Conservation (phyloP, 2,797 vertebrate genomes). For the Lepilemur septentrionalis region DNA sequence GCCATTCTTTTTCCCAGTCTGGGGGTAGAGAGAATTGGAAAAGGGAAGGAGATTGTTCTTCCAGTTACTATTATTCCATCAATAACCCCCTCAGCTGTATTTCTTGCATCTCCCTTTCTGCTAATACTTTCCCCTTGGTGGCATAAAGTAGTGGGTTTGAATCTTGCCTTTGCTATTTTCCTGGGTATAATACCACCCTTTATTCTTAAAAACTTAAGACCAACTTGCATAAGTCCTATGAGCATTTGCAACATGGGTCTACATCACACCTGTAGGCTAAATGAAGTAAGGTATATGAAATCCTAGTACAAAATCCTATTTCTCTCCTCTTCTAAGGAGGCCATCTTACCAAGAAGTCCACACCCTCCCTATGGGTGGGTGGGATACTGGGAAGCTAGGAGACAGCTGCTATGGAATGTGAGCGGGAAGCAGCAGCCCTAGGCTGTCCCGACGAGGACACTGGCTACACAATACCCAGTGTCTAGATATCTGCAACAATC, state of each 20-base stretch:
- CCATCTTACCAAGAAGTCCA: not conserved
- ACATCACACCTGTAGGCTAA: not conserved
- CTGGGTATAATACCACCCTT: not conserved
- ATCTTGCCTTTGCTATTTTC: not conserved
- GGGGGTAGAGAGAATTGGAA: not conserved
- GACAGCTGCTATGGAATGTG: not conserved
- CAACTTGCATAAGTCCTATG: not conserved
- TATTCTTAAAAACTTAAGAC: not conserved
- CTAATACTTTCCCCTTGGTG: not conserved
- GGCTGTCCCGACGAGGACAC: not conserved
- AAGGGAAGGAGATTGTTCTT: not conserved
- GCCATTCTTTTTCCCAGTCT: slow-evolving; percentile 6
- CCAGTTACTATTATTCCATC: not conserved
- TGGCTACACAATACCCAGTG: too few species aligned
- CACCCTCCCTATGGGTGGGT: not conserved
- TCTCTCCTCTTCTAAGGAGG: not conserved
- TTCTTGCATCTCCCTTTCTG: not conserved
- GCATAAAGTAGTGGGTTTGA: not conserved
- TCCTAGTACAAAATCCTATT: not conserved
- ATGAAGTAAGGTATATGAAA: not conserved
- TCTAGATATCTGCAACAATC: not conserved
- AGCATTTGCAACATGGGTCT: not conserved
- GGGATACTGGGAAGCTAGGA: not conserved
- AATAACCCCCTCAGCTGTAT: not conserved
- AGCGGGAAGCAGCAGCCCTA: not conserved